Evolutionary conservation across 2,113 vertebrate species (phyloP).

Genomic region (Brachirus orientalis): DNA sequence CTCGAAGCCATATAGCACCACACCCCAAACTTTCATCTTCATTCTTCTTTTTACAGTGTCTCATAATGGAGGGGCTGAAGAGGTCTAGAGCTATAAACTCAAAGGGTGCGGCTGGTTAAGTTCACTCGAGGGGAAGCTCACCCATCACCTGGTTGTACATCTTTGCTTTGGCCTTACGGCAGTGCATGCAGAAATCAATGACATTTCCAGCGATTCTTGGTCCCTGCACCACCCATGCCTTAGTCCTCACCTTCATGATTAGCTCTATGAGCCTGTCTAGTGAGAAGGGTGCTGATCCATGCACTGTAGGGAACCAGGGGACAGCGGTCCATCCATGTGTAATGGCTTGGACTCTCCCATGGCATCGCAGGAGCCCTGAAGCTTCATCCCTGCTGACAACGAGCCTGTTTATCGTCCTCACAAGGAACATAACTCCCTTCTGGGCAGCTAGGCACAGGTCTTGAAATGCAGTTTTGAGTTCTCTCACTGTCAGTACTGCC

Average conservation of each 20-base stretch:
- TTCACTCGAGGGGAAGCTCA: neutral
- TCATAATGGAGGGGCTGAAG: slow-evolving; percentile 1
- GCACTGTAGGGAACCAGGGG: slow-evolving; percentile 1
- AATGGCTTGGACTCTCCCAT: neutral
- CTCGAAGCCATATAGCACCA: no score
- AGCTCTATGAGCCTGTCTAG: neutral
- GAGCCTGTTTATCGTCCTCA: slow-evolving; percentile 1
- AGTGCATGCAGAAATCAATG: slow-evolving; percentile 2
- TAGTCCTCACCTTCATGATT: slow-evolving; percentile 6
- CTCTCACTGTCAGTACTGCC: no score
- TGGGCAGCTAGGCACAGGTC: slow-evolving; percentile 9
- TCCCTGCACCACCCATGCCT: slow-evolving; percentile 7
- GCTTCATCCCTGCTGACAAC: neutral
- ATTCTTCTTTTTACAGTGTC: neutral
- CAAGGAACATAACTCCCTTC: neutral
- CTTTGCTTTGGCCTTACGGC: neutral
- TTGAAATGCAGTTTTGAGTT: slow-evolving; percentile 9
- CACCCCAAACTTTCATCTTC: no score
- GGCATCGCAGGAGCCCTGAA: no score
- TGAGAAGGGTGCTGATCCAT: neutral
- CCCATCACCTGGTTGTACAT: slow-evolving; percentile 14
- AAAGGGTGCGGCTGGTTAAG: neutral
- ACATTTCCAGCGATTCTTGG: neutral
- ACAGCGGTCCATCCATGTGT: no score
- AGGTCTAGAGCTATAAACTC: slow-evolving; percentile 6